Evolutionary conservation across 92 coral and sea anemone species (phyloP), one percentile per base, ranked within the genome.

Genomic region (Epizoanthus stellaris): DNA sequence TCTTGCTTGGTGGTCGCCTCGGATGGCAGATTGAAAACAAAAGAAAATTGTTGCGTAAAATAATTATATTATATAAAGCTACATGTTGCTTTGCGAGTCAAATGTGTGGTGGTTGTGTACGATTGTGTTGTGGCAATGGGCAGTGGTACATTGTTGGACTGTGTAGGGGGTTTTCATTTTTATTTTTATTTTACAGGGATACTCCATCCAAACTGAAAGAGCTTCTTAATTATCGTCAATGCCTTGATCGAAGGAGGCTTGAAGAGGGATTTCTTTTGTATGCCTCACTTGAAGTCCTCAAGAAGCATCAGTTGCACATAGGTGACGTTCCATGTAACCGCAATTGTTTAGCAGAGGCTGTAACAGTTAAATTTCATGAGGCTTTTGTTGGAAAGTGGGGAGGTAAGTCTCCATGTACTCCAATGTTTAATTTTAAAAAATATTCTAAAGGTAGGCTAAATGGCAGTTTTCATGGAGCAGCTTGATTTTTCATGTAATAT

Each of bases 191-290:
- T 38, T 87, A 60, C 53, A 75, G 87, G 71, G 91, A 82, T 52
- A 57, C 59, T 73, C 16, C 79, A 61, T 52, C 73, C 56, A 80
- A 87, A 43, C 85, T 76, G n/a, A 45, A 69, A 56, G 77, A 76
- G n/a, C 49, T 82, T n/a, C 70, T 90, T 6, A 52, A 52, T 25
- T 62, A 13, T 16, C 82, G 90, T 16, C 38, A 74, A 64, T 45
- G 57, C 30, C 38, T 87, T n/a, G 93, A 91, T 69, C 74, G 94
- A 73, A 70, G 91, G 42, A 67, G 94, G 61, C 89, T 91, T 17
- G 91, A 91, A 67, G 87, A 91, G 64, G 91, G 83, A 30, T 91
- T 91, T 74, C 39, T 91, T 3, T 54, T 87, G 11, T 87, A 20
- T 84, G 88, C 89, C 10, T 23, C 73, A 6, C 57, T 91, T 17